Percentiles rank a stretch among this genome's conserved stretches.
Evolutionary conservation across 2,888 invertebrate genomes (phyloP).

Genomic region (Stenoptilia bipunctidactyla): DNA sequence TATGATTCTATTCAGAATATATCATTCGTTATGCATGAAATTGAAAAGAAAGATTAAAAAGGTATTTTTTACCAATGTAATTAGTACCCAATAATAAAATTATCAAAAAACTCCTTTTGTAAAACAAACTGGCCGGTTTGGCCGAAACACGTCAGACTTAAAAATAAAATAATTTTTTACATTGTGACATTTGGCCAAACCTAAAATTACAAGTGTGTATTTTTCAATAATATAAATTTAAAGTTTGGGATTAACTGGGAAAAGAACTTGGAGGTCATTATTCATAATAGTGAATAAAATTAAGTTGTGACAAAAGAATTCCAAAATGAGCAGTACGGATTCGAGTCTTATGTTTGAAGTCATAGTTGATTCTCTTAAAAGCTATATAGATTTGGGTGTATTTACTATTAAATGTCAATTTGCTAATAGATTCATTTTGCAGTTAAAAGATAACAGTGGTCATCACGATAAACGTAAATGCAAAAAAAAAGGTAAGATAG

Average conservation of each 20-base stretch:
- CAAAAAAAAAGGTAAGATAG: conserved; percentile 19
- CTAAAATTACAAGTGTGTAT: conserved; percentile 30
- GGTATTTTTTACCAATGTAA: too few relatives aligned
- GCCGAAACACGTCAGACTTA: too few relatives aligned
- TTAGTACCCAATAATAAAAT: too few relatives aligned
- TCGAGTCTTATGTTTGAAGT: conserved; percentile 53
- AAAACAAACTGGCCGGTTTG: too few relatives aligned
- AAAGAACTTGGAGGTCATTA: conserved; percentile 10
- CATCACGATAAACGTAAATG: conserved; percentile 15
- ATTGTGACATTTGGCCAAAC: conserved; percentile 25
- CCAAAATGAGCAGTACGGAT: conserved; percentile 42
- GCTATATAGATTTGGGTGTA: conserved; percentile 27
- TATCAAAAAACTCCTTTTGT: too few relatives aligned
- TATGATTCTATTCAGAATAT: too few relatives aligned
- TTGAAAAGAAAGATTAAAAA: too few relatives aligned
- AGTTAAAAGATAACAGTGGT: conserved; percentile 31
- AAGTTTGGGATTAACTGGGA: conserved; percentile 6
- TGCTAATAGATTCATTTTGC: conserved; percentile 38
- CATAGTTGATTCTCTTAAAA: conserved; percentile 33
- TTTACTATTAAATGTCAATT: conserved; percentile 36
- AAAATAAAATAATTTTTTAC: background rate
- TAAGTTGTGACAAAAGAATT: conserved; percentile 12
- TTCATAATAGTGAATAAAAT: conserved; percentile 8
- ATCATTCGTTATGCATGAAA: too few relatives aligned
- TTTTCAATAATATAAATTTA: conserved; percentile 14